phyloP scores from a whole-genome alignment of 2,888 invertebrate species.

The Gastrophysa polygoni region DNA sequence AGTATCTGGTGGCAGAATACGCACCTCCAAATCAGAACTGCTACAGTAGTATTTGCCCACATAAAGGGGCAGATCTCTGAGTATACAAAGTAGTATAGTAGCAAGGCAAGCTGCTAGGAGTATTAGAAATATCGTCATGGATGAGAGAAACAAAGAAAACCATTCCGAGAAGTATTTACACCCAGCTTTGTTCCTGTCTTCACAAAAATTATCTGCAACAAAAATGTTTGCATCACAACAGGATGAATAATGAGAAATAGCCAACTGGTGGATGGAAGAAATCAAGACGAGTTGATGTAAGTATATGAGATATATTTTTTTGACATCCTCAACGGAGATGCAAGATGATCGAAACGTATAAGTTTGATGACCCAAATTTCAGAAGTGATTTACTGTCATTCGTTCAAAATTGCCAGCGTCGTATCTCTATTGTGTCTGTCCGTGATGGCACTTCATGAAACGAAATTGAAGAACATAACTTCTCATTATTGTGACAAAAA shows the following conservation, averaged over 20 bases:
- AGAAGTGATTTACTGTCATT: too few species aligned
- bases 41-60: constrained; percentile 23
- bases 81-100: constrained; percentile 36
- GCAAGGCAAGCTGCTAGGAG: constrained; percentile 39
- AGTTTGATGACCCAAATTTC: too few species aligned
- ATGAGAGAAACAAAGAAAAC: constrained; percentile 45
- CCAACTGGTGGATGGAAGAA: too few species aligned
- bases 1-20: not conserved
- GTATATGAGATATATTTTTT: too few species aligned
- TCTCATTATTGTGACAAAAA: too few species aligned
- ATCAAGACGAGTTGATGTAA: not conserved
- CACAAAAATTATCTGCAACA: constrained; percentile 39
- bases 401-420: too few species aligned
- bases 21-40: constrained; percentile 4
- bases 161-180: constrained; percentile 46
- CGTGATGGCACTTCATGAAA: too few species aligned
- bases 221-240: not conserved
- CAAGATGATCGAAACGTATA: too few species aligned
- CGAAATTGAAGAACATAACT: too few species aligned
- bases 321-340: too few species aligned
- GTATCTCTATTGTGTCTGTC: too few species aligned
- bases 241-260: too few species aligned
- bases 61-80: constrained; percentile 39
- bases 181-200: constrained; percentile 34
- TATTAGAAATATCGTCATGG: constrained; percentile 45